These are phyloP conservation scores for Cyphomyrus discorhynchus DNA, from an alignment of 2,113 vertebrate genomes.

Conservation along the genomic window DNA sequence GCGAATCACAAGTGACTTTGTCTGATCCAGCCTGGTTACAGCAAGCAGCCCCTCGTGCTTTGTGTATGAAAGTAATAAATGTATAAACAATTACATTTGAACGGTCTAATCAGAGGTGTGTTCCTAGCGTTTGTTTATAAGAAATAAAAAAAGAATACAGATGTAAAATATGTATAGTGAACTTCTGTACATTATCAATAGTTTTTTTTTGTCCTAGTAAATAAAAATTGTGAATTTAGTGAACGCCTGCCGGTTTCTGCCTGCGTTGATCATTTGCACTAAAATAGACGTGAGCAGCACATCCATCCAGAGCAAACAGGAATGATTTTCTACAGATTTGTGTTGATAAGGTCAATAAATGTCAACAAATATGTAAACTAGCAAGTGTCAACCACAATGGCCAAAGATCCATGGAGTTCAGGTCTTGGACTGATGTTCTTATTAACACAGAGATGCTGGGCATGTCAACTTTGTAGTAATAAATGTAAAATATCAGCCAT, in stretches of 20 bases:
- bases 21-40: neutral
- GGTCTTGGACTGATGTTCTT: neutral
- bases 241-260: neutral
- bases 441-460: neutral
- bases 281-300: neutral
- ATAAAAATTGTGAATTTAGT: neutral
- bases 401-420: neutral
- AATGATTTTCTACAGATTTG: neutral
- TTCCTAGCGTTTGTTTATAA: neutral
- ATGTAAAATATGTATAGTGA: slow-evolving; percentile 4
- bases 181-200: neutral
- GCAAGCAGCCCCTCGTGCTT: neutral
- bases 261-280: neutral
- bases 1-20: neutral
- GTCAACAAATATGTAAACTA: neutral
- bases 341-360: neutral
- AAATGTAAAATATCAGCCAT: neutral
- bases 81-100: neutral
- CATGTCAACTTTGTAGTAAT: neutral
- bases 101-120: neutral
- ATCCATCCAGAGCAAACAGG: neutral
- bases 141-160: neutral
- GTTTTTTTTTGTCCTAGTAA: neutral
- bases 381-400: neutral
- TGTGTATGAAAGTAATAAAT: neutral